Conservation (phyloP, 2,797 vertebrate species). For the Cygnus olor region DNA sequence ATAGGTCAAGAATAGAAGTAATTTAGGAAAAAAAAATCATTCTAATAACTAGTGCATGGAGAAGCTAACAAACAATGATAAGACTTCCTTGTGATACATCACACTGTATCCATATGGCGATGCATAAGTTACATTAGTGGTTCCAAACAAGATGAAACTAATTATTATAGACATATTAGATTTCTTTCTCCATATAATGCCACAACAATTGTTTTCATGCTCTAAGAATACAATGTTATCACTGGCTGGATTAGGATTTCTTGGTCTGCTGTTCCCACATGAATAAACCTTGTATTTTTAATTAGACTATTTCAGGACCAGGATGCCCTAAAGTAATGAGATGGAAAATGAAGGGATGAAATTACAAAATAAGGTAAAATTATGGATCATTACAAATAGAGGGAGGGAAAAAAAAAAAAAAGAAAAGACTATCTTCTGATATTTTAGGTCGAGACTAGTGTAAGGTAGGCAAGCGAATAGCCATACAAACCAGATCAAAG, state of each 20-base stretch:
- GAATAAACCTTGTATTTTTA: not conserved
- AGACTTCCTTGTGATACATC: not conserved
- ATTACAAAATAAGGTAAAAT: not conserved
- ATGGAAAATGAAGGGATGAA: not conserved
- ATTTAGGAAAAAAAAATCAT: constrained; percentile 26
- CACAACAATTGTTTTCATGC: not conserved
- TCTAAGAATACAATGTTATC: not conserved
- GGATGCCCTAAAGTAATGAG: not conserved
- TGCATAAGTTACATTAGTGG: not conserved
- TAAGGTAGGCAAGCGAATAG: not conserved
- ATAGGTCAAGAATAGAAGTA: not conserved
- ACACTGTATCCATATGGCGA: not conserved
- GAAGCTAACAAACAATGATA: not conserved
- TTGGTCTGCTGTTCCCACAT: not conserved
- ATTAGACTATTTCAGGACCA: not conserved
- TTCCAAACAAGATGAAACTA: constrained; percentile 11
- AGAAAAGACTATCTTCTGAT: not conserved
- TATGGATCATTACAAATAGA: not conserved
- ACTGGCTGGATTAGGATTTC: not conserved
- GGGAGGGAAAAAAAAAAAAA: too few species aligned
- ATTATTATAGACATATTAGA: not conserved
- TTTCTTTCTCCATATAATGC: not conserved
- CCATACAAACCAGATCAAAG: not conserved
- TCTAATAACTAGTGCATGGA: not conserved
- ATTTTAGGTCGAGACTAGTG: not conserved